Evolutionary conservation across 2,113 vertebrate species (phyloP).

Genomic region (Apteryx mantelli): DNA sequence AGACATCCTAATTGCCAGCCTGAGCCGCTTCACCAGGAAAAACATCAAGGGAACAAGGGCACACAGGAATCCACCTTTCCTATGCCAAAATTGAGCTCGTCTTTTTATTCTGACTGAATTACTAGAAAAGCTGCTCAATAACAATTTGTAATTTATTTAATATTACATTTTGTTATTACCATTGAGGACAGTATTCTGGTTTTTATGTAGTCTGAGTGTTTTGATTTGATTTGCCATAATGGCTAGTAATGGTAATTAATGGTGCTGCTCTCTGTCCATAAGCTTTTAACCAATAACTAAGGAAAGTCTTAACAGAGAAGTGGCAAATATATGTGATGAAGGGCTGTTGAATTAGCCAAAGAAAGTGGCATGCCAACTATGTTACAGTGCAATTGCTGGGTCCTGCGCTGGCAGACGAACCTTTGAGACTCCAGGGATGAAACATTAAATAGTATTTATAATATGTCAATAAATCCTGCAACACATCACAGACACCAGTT

Average conservation of each 20-base stretch:
- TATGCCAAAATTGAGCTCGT: neutral
- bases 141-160: neutral
- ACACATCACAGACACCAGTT: neutral
- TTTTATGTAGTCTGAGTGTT: neutral
- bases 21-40: neutral
- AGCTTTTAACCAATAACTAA: neutral
- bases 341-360: neutral
- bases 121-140: neutral
- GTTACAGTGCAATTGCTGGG: neutral
- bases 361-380: neutral
- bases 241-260: neutral
- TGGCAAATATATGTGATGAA: neutral
- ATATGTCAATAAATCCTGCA: neutral
- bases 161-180: neutral
- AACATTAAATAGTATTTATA: neutral
- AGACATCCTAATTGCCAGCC: neutral
- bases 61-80: neutral
- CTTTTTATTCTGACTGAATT: neutral
- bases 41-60: accelerated
- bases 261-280: neutral
- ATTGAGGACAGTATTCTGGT: neutral
- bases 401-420: neutral
- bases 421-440: neutral
- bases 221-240: neutral
- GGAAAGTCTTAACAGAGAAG: neutral